Base-by-base conservation (phyloP, 2,888 invertebrate genomes). In the Drosophila pseudotalamancana region DNA sequence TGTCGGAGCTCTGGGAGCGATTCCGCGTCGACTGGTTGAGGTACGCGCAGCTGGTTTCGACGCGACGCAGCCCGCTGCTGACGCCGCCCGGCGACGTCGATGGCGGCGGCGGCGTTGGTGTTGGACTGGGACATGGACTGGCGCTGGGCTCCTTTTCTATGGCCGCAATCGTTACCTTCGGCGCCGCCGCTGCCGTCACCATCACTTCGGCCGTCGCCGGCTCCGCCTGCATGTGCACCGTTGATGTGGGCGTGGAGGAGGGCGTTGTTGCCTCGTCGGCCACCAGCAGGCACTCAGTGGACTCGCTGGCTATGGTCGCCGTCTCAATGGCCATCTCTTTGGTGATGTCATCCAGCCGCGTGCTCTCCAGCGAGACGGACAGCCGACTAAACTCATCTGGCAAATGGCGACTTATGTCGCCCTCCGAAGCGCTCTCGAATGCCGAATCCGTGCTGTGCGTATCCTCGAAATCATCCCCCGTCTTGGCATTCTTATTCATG, bases 1-100 rank as follows among this genome's bases (percentile, higher is more conserved):
- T 92, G 29, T 92, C 91, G 2, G 90, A 90, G 62, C 91, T 91
- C 61, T 91, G 90, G 19, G 92, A 92, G 12, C 90, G 89, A 76
- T 90, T 87, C 9, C 91, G 90, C 4, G 88, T 85, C 9, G 90
- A 85, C 48, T 89, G 90, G 50, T 90, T 90, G 18, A 90, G 85
- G 56, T 81, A 89, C 12, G 87, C 78, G 61, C 87, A 88, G 34
- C 86, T 84, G 32, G 91, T 87, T 49, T 90, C 90, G 9, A 89
- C 87, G 42, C 90, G 90, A 23, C 91, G 78, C 35, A 90, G 64
- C 8, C 90, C 83, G 14, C 76, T 69, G 54, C 89, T 87, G 2
- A 75, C 80, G 23, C 90, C 89, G 1, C 89, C 90, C 3, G 90
- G 89, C 1, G 90, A 89, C 6, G 89, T 89, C 4, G 90, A 88